Percentiles rank a stretch among this genome's conserved stretches.
These are phyloP conservation scores for Nettapus auritus DNA, from an alignment of 2,113 vertebrate species.

Conservation along the genomic window DNA sequence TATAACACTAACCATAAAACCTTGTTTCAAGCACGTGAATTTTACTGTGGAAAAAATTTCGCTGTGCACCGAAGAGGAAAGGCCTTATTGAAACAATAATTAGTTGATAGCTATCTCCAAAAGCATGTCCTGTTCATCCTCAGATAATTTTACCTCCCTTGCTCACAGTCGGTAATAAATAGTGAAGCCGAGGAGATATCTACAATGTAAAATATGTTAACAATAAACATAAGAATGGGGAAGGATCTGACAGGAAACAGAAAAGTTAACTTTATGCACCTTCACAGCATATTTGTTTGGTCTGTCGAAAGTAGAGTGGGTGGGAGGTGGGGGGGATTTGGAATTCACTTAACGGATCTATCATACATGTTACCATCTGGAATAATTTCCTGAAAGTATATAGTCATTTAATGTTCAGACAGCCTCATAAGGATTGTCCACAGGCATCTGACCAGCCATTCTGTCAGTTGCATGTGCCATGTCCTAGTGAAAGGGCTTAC, in stretches of 20 bases:
- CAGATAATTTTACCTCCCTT: neutral
- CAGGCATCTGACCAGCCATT: neutral
- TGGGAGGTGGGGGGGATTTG: neutral
- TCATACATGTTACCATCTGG: neutral
- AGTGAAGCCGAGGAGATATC: neutral
- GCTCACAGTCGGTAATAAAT: neutral
- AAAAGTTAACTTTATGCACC: neutral
- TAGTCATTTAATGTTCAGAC: neutral
- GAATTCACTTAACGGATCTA: neutral
- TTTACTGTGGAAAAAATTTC: neutral
- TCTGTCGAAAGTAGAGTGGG: neutral
- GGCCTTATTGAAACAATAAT: neutral
- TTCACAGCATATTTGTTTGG: neutral
- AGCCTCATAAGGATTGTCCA: neutral
- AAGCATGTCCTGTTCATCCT: neutral
- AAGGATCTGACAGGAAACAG: neutral
- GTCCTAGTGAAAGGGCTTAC: neutral
- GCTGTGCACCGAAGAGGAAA: neutral
- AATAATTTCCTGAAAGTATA: neutral
- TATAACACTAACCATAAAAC: neutral
- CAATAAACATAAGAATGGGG: neutral
- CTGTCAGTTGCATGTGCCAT: neutral
- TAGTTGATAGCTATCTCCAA: neutral
- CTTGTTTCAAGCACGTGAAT: neutral
- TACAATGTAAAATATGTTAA: neutral